A percentile compares a stretch with the other conserved stretches of the same genome.
phyloP scores from a whole-genome alignment of 2,113 vertebrate genomes.

The Sigmodon hispidus region DNA sequence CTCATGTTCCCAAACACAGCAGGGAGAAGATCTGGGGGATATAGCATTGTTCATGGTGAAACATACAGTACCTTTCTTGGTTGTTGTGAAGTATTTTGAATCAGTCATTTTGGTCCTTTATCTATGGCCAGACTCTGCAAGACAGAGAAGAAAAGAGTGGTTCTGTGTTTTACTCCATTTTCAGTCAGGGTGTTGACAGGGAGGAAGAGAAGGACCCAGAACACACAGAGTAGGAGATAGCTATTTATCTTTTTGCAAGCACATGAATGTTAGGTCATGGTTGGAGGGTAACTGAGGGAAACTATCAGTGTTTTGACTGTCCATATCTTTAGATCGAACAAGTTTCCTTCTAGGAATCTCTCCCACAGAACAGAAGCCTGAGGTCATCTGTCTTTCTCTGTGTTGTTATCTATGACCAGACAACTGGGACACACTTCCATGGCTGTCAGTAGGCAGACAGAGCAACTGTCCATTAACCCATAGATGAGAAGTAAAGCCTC shows the following conservation, averaged over 20 bases:
- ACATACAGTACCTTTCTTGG: constrained; percentile 94
- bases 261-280: background rate
- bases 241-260: background rate
- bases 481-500: background rate
- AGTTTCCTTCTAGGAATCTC: constrained; percentile 36
- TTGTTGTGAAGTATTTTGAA: constrained; percentile 99
- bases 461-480: background rate
- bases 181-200: background rate
- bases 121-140: constrained; percentile 76
- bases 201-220: background rate
- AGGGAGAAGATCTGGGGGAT: background rate
- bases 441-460: background rate
- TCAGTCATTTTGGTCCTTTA: constrained; percentile 94
- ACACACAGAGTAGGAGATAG: background rate
- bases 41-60: background rate
- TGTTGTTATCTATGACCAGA: background rate
- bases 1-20: background rate
- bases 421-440: background rate
- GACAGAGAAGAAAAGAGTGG: constrained; percentile 53
- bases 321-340: background rate
- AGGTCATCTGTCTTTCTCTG: background rate
- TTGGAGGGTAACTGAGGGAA: background rate
- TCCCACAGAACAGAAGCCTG: background rate
- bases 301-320: background rate
- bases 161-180: background rate